Percentiles rank a stretch among this genome's conserved stretches.
Conservation (phyloP, 2,797 vertebrate species). For the Helarctos malayanus region DNA sequence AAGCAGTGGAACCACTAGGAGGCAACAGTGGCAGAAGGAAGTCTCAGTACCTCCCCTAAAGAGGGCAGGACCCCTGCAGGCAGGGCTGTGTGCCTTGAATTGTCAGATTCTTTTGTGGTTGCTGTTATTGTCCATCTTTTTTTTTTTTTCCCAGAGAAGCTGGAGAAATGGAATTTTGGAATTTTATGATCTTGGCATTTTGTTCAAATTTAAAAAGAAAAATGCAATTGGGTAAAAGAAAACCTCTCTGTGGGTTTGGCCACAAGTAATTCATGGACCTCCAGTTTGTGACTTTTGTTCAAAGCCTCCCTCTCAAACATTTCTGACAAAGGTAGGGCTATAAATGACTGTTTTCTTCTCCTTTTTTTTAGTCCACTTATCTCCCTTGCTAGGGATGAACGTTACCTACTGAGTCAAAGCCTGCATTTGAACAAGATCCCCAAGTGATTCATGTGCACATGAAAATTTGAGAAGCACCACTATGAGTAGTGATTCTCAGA, state of each 20-base stretch:
- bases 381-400: not conserved
- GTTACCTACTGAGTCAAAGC: not conserved
- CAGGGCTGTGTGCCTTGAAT: not conserved
- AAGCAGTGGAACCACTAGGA: not conserved
- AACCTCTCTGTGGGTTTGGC: not conserved
- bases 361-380: not conserved
- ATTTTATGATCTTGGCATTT: not conserved
- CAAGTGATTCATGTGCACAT: not conserved
- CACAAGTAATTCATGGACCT: not conserved
- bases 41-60: too few species aligned
- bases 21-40: not conserved
- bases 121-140: rapidly evolving
- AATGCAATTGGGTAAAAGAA: not conserved
- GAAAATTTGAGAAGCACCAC: not conserved
- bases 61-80: too few species aligned
- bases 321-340: not conserved
- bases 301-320: not conserved
- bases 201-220: not conserved
- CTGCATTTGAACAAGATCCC: not conserved
- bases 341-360: not conserved
- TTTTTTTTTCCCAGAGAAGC: not conserved
- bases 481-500: not conserved
- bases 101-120: not conserved
- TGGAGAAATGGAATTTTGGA: not conserved
- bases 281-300: not conserved